These are phyloP conservation scores for Chlorops oryzae DNA, from an alignment of 1,140 invertebrate genomes.

Conservation along the genomic window DNA sequence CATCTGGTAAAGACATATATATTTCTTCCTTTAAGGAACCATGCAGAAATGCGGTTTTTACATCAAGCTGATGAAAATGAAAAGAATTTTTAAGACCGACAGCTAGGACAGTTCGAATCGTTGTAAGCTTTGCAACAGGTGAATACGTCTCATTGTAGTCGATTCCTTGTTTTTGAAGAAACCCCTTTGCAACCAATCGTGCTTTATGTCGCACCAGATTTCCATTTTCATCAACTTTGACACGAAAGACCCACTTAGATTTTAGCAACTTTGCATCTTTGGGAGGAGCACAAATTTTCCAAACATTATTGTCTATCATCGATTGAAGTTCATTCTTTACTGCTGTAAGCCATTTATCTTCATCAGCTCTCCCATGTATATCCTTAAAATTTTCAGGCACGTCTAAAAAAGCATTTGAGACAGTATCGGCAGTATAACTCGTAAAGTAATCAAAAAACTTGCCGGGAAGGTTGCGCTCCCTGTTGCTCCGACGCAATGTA, in stretches of 20 bases:
- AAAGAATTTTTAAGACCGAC: conserved; percentile 10
- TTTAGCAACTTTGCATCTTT: too few species aligned
- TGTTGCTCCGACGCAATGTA: background rate
- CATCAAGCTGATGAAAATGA: conserved; percentile 29
- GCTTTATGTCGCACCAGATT: conserved; percentile 32
- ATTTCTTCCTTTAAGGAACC: conserved; percentile 42
- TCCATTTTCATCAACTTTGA: conserved; percentile 22
- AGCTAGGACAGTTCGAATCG: conserved; percentile 23
- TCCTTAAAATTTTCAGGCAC: conserved; percentile 17
- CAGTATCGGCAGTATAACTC: conserved; percentile 3
- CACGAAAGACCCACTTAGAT: conserved; percentile 23
- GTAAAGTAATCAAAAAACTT: conserved; percentile 1
- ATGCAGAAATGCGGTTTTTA: conserved; percentile 45
- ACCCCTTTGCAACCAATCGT: conserved; percentile 19
- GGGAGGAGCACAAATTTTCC: conserved; percentile 15
- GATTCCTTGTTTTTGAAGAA: conserved; percentile 14
- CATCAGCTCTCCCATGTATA: conserved; percentile 18
- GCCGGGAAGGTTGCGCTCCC: conserved; percentile 5
- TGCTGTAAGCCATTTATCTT: conserved; percentile 21
- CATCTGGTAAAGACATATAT: conserved; percentile 30
- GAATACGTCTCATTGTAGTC: conserved; percentile 18
- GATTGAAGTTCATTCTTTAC: conserved; percentile 24
- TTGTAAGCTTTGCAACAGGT: conserved; percentile 25
- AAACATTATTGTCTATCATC: conserved; percentile 24
- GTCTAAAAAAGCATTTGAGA: conserved; percentile 8